A percentile compares a stretch with the other conserved stretches of the same genome.
phyloP scores from a whole-genome alignment of 35 echinoderm and acorn worm species.

The Heliocidaris tuberculata region DNA sequence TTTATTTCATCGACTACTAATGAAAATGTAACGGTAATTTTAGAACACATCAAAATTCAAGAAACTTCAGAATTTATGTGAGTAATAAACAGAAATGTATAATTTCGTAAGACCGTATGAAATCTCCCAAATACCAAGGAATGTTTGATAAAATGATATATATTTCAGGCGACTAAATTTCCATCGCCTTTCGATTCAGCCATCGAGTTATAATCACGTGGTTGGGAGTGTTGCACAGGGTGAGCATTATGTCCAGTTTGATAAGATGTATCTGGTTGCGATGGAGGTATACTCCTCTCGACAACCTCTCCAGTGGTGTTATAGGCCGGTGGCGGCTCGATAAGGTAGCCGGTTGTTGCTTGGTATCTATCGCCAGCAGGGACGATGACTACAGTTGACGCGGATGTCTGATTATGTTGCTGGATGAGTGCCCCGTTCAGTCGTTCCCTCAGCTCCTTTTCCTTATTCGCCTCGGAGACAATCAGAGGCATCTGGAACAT shows the following conservation, averaged over 20 bases:
- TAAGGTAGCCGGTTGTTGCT: not conserved
- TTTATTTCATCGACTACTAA: not conserved
- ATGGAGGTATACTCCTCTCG: not conserved
- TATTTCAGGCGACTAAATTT: not conserved
- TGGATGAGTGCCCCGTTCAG: not conserved
- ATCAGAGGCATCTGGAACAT: constrained; percentile 53
- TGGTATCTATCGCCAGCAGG: not conserved
- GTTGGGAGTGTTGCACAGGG: not conserved
- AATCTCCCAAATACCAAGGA: too few relatives aligned
- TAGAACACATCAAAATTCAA: not conserved
- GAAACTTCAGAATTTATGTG: not conserved
- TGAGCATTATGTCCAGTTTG: not conserved
- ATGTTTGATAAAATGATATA: not conserved
- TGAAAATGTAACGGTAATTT: not conserved
- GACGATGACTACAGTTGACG: constrained; percentile 19
- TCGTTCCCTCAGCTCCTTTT: not conserved
- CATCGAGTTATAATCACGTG: not conserved
- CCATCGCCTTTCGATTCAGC: not conserved
- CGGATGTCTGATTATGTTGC: not conserved
- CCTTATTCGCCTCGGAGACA: constrained; percentile 58
- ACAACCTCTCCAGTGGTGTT: not conserved
- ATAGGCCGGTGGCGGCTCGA: constrained; percentile 44
- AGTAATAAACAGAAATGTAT: too few relatives aligned
- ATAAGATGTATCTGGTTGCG: not conserved
- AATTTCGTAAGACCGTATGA: too few relatives aligned